Evolutionary conservation across 2,888 invertebrate species (phyloP), one percentile per base, ranked within the genome.

Genomic region (Deilephila porcellus): DNA sequence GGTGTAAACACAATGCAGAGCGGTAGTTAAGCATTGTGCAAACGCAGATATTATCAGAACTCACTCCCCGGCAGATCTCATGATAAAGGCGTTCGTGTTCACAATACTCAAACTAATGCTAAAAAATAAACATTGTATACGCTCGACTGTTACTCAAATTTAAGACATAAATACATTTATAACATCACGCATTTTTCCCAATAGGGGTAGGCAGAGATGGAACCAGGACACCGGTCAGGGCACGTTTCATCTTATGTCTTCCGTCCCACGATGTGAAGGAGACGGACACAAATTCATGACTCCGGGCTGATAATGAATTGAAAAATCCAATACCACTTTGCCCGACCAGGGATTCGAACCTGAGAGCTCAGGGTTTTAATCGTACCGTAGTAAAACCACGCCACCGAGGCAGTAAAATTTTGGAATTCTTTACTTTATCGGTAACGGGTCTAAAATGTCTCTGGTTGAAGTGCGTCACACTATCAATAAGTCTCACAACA

Each of bases 1-100:
- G 80, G 78, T 72, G 56, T 83, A 83, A 78, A 74, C 74, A 85
- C 84, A 84, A 83, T 83, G 82, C 83, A 80, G 81, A 79, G 62
- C 76, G 76, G 75, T 78, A 76, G 72, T 72, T 74, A 76, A 75
- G 82, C 64, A 72, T 86, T 86, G 84, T 85, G 83, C 85, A 85
- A 85, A 80, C 78, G 77, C 59, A 73, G 77, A 78, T 72, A 64
- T 67, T 59, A 64, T 76, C 74, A 74, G 77, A 83, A 75, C 74
- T 80, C 79, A 76, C 74, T 73, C 75, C 67, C 71, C 74, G 71
- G 74, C 74, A 81, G 84, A 85, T 85, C 70, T 70, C 73, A 71
- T 70, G 82, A 82, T 84, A 82, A 74, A 72, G 67, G 71, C 72
- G 25, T 73, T 76, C 79, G 79, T 80, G 81, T 76, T 80, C 77